Evolutionary conservation across 2,888 invertebrate genomes (phyloP).

Genomic region (Anthoptus insignis): DNA sequence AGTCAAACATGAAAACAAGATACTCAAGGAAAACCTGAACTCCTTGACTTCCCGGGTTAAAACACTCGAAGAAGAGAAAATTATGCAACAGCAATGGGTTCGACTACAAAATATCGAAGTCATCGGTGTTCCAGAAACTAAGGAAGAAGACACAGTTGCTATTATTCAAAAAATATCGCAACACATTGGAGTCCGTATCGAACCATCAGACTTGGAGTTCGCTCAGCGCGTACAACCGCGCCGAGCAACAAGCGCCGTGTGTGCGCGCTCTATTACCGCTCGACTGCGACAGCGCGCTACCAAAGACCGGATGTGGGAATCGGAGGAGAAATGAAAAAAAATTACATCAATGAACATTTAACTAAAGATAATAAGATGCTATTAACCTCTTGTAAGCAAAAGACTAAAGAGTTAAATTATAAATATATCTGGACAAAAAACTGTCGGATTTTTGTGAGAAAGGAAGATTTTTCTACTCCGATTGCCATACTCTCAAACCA

Average conservation of each 20-base stretch:
- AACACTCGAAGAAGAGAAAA: not conserved
- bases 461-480: not conserved
- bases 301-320: slow-evolving; percentile 21
- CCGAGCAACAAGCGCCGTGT: not conserved
- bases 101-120: slow-evolving; percentile 40
- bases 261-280: slow-evolving; percentile 13
- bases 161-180: slow-evolving; percentile 27
- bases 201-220: slow-evolving; percentile 33
- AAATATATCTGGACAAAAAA: not conserved
- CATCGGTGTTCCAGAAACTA: slow-evolving; percentile 30
- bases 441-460: not conserved
- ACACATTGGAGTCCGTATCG: slow-evolving; percentile 29
- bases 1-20: slow-evolving; percentile 20
- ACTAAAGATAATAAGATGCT: not conserved
- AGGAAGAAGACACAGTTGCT: slow-evolving; percentile 23
- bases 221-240: slow-evolving; percentile 38
- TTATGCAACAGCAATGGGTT: slow-evolving; percentile 37
- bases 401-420: not conserved
- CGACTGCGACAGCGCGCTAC: slow-evolving; percentile 15
- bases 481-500: not conserved
- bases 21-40: not conserved
- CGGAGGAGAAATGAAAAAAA: not conserved
- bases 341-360: not conserved
- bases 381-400: not conserved
- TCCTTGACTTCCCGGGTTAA: not conserved